phyloP scores from a whole-genome alignment of 2,113 vertebrate species.

The Myanophis thanlyinensis region DNA sequence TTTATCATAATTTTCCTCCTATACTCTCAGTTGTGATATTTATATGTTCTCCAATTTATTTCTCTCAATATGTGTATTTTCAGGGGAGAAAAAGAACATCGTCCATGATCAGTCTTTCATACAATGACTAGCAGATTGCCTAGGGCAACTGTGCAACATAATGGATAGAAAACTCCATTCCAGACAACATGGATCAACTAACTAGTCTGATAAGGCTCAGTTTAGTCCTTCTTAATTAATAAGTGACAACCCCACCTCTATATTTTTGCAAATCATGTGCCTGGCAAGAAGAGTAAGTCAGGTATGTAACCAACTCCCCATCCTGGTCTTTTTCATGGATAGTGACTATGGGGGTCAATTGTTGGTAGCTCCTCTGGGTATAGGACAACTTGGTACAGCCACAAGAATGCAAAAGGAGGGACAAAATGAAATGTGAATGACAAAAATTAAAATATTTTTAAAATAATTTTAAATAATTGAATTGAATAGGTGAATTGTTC shows the following conservation, averaged over 20 bases:
- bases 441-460: too few relatives aligned
- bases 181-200: not conserved
- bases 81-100: not conserved
- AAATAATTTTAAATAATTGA: too few relatives aligned
- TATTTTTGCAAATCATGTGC: not conserved
- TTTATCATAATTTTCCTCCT: not conserved
- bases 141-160: not conserved
- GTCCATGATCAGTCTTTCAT: not conserved
- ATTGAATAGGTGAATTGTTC: too few relatives aligned
- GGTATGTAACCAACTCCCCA: not conserved
- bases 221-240: not conserved
- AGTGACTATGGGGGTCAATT: not conserved
- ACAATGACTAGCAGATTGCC: not conserved
- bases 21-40: not conserved
- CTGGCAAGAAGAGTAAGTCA: not conserved
- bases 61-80: not conserved
- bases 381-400: too few relatives aligned
- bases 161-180: not conserved
- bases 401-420: too few relatives aligned
- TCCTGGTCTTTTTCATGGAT: not conserved
- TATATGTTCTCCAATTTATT: not conserved
- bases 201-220: not conserved
- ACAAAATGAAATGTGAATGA: too few relatives aligned
- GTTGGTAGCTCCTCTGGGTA: too few relatives aligned
- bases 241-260: not conserved